Evolutionary conservation across 2,797 vertebrate species (phyloP).

Genomic region (Melanotaenia boesemani): DNA sequence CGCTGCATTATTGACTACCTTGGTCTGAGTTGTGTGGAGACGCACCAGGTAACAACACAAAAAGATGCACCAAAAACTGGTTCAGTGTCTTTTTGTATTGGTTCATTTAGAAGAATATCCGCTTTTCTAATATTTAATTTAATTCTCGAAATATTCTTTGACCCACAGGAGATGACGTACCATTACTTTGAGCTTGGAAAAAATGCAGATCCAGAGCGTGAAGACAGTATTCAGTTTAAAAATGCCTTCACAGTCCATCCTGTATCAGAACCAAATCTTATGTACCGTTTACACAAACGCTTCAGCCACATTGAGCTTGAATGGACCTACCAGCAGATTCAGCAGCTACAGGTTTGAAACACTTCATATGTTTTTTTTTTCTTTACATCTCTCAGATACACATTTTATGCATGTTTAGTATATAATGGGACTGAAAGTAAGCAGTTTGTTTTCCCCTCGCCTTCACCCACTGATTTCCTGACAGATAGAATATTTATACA

Average conservation of each 20-base stretch:
- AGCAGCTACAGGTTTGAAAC: conserved; percentile 90
- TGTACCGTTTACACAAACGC: conserved; percentile 95
- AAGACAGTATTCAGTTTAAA: conserved; percentile 88
- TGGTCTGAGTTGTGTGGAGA: conserved; percentile 90
- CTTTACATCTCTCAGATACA: background rate
- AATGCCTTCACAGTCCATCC: conserved; percentile 91
- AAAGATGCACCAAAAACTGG: background rate
- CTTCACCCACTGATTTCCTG: conserved; percentile 40
- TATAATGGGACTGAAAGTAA: conserved; percentile 15
- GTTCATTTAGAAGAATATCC: background rate
- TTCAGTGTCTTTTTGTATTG: background rate
- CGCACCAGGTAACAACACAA: conserved; percentile 87
- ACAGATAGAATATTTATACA: conserved; percentile 41
- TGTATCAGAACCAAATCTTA: conserved; percentile 89
- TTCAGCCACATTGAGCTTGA: conserved; percentile 95
- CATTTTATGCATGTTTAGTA: background rate
- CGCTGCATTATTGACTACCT: conserved; percentile 97
- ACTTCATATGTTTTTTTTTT: background rate
- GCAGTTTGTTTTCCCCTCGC: conserved; percentile 14
- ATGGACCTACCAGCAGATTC: conserved; percentile 90
- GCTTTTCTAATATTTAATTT: background rate
- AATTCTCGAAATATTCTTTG: conserved; percentile 14
- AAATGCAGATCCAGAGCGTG: conserved; percentile 91
- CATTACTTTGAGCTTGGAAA: conserved; percentile 92
- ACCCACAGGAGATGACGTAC: conserved; percentile 89